These are phyloP conservation scores for Dendrocincla fuliginosa DNA, from an alignment of 2,797 vertebrate species.

Conservation along the genomic window DNA sequence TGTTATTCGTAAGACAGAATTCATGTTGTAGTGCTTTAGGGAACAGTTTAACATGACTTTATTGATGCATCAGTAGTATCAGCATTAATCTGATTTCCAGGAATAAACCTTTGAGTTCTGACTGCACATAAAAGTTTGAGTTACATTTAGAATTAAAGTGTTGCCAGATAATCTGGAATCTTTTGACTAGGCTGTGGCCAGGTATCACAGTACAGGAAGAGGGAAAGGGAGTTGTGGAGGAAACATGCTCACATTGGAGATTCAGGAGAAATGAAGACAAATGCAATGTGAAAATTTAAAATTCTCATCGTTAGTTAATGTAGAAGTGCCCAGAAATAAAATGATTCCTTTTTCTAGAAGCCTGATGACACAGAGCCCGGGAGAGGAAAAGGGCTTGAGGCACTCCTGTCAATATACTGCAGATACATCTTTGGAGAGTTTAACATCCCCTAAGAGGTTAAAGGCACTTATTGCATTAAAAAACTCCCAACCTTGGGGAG, in stretches of 20 bases:
- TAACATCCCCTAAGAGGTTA: not conserved
- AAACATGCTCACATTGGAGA: not conserved
- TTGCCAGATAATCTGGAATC: not conserved
- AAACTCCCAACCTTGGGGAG: accelerated
- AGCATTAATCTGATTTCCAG: not conserved
- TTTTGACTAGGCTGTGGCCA: not conserved
- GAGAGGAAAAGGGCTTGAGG: not conserved
- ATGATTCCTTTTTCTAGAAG: not conserved
- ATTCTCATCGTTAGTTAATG: not conserved
- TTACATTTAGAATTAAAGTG: not conserved
- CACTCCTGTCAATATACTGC: accelerated
- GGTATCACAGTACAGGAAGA: not conserved
- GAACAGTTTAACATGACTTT: not conserved
- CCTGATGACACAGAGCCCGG: not conserved
- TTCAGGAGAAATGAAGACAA: not conserved
- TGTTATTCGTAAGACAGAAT: not conserved
- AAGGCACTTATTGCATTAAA: not conserved
- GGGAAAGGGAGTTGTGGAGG: not conserved
- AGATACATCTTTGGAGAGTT: not conserved
- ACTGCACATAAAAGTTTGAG: not conserved
- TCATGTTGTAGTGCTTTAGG: not conserved
- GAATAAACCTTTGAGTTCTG: not conserved
- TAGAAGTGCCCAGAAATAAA: not conserved
- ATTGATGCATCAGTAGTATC: not conserved
- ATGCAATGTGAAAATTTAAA: not conserved